A percentile compares a stretch with the other conserved stretches of the same genome.
These are phyloP conservation scores for Narcine bancroftii DNA, from an alignment of 2,113 vertebrate species.

Conservation along the genomic window DNA sequence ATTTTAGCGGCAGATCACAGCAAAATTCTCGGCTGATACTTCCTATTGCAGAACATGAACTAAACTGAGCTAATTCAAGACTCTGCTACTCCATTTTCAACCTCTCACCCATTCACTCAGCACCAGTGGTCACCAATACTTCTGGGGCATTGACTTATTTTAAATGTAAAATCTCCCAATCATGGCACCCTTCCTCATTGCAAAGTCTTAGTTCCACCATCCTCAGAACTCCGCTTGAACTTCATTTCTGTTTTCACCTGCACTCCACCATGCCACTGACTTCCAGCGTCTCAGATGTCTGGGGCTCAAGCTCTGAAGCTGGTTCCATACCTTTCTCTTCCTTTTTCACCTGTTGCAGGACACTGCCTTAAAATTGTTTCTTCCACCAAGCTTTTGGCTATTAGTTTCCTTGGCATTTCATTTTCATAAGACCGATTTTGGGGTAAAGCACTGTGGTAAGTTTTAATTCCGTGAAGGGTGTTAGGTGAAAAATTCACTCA, in stretches of 20 bases:
- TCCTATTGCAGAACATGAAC: neutral
- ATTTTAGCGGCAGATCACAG: neutral
- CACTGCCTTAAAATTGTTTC: neutral
- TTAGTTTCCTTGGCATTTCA: no score
- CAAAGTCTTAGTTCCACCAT: neutral
- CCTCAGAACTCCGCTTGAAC: neutral
- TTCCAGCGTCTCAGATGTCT: neutral
- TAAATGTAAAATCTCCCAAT: neutral
- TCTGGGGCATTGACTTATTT: neutral
- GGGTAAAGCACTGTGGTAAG: neutral
- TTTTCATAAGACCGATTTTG: neutral
- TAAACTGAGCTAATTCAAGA: neutral
- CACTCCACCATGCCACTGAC: neutral
- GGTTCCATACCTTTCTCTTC: neutral
- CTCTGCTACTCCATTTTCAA: neutral
- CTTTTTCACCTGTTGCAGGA: no score
- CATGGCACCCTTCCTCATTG: neutral
- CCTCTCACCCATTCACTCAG: neutral
- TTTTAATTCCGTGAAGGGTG: neutral
- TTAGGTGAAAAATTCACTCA: no score
- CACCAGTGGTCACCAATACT: neutral
- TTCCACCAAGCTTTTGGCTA: neutral
- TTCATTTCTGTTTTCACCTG: neutral
- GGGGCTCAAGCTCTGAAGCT: neutral
- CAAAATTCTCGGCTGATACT: neutral